Conservation (phyloP, 1,140 invertebrate genomes). For the Hycleus cichorii region DNA sequence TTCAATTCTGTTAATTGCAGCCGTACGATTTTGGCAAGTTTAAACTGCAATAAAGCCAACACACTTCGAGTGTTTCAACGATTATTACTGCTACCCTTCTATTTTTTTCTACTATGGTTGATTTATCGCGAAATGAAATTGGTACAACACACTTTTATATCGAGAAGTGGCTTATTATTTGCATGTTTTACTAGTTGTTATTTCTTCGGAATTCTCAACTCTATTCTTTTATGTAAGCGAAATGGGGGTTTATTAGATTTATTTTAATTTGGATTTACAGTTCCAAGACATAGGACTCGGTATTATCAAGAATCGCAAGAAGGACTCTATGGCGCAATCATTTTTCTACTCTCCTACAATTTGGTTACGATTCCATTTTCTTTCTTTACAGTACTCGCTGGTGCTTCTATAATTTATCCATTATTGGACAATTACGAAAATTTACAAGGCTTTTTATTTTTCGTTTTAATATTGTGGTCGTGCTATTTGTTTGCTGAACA, state of each 20-base stretch:
- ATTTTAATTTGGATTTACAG: constrained; percentile 32
- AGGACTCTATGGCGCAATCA: constrained; percentile 76
- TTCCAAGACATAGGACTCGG: constrained; percentile 73
- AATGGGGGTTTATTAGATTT: constrained; percentile 17
- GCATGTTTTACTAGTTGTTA: constrained; percentile 72
- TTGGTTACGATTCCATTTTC: constrained; percentile 74
- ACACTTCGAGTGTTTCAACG: constrained; percentile 57
- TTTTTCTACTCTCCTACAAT: constrained; percentile 72
- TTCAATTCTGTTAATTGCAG: constrained; percentile 44
- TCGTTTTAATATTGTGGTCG: constrained; percentile 65
- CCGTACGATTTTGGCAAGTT: constrained; percentile 64
- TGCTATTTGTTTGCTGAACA: constrained; percentile 79
- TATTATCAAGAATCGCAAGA: constrained; percentile 87
- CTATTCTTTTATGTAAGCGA: constrained; percentile 67
- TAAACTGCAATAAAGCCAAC: constrained; percentile 66
- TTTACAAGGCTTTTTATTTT: constrained; percentile 47
- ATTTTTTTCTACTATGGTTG: constrained; percentile 69
- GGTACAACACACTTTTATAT: constrained; percentile 67
- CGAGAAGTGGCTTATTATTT: constrained; percentile 71
- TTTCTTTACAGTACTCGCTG: constrained; percentile 57
- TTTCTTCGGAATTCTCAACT: constrained; percentile 70
- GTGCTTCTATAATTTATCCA: constrained; percentile 65
- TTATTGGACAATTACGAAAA: constrained; percentile 42
- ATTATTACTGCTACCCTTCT: constrained; percentile 66
- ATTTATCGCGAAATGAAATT: constrained; percentile 69